Evolutionary conservation across 2,797 vertebrate genomes (phyloP).

Genomic region (Tadarida brasiliensis): DNA sequence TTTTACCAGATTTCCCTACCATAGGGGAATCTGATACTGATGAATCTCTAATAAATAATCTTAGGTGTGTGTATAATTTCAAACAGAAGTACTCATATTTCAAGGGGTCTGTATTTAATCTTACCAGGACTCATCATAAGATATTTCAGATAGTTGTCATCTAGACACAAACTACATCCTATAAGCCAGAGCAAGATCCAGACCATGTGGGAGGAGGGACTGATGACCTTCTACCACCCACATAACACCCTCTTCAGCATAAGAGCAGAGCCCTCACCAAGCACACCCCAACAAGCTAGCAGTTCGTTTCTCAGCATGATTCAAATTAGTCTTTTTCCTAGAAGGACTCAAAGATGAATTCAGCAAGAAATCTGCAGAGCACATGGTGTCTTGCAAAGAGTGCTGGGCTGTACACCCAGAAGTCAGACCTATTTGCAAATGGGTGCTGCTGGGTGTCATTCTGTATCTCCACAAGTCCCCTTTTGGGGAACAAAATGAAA

Average conservation of each 20-base stretch:
- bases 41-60: background rate
- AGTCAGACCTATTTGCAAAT: background rate
- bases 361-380: background rate
- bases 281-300: rapidly evolving
- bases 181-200: background rate
- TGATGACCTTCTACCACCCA: rapidly evolving
- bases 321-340: background rate
- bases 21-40: conserved; percentile 21
- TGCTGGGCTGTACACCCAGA: background rate
- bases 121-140: background rate
- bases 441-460: rapidly evolving
- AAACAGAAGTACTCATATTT: background rate
- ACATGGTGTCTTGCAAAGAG: rapidly evolving
- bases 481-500: background rate
- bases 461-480: background rate
- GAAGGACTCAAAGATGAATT: rapidly evolving
- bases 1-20: conserved; percentile 30
- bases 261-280: too few species aligned
- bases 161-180: background rate
- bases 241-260: background rate
- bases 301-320: background rate
- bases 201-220: rapidly evolving
- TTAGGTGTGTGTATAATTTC: background rate
- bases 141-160: background rate
- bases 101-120: background rate